phyloP scores from a whole-genome alignment of 2,888 invertebrate species.

The Ischnus inquisitorius region DNA sequence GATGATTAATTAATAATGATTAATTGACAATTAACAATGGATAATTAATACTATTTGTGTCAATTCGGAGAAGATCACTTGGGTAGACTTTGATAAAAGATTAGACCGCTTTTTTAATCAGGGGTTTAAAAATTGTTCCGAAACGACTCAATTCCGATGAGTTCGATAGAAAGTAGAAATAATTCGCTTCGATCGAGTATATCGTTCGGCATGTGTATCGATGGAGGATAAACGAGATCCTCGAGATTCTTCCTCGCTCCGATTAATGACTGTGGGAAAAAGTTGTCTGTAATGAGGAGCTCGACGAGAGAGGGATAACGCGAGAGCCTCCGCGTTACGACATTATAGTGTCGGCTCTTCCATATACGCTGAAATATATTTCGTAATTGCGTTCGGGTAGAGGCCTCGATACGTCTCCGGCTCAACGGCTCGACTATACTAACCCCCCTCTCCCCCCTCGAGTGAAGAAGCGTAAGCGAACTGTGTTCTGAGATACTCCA shows the following conservation, averaged over 20 bases:
- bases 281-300: background rate
- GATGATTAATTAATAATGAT: no score
- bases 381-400: constrained; percentile 52
- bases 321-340: constrained; percentile 57
- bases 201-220: background rate
- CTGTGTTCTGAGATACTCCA: constrained; percentile 33
- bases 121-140: no score
- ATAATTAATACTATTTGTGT: no score
- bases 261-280: constrained; percentile 63
- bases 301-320: background rate
- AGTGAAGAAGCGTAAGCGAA: constrained; percentile 37
- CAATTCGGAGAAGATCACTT: no score
- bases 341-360: constrained; percentile 50
- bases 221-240: constrained; percentile 26
- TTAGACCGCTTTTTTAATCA: background rate
- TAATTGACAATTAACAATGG: no score
- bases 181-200: background rate
- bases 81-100: no score
- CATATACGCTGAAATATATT: constrained; percentile 17
- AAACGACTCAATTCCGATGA: background rate
- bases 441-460: background rate
- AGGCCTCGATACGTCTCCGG: constrained; percentile 48
- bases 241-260: constrained; percentile 46
- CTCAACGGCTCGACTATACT: constrained; percentile 19
- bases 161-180: constrained; percentile 17